phyloP scores from a whole-genome alignment of 2,888 invertebrate genomes.

The Eristalinus sepulchralis region DNA sequence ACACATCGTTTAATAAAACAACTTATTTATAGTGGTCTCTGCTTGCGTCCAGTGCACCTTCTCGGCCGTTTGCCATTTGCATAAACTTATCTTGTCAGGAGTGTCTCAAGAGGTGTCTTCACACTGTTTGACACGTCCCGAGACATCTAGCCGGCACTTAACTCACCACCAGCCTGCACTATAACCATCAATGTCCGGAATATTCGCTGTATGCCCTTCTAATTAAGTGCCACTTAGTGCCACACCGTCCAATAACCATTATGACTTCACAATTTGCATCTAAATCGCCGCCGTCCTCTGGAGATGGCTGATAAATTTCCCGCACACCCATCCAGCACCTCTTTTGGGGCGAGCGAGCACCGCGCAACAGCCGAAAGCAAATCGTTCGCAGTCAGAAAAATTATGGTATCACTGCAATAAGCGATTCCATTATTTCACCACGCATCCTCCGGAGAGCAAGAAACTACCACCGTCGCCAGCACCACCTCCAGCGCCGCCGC shows the following conservation, averaged over 20 bases:
- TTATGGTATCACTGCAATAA: constrained; percentile 54
- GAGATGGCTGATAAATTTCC: constrained; percentile 38
- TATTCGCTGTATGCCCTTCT: neutral
- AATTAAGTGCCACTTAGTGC: constrained; percentile 65
- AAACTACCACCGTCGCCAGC: neutral
- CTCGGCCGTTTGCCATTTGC: neutral
- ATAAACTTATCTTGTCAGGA: neutral
- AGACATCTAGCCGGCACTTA: neutral
- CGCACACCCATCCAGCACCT: neutral
- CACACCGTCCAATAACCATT: constrained; percentile 61
- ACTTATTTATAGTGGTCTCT: neutral
- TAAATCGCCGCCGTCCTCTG: constrained; percentile 53
- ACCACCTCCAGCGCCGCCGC: neutral
- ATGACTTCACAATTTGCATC: constrained; percentile 57
- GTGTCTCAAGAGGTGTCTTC: neutral
- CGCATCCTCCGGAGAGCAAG: neutral
- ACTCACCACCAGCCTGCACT: neutral
- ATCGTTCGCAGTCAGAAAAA: constrained; percentile 25
- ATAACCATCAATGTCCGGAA: neutral
- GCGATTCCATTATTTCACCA: constrained; percentile 65
- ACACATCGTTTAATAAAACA: too few relatives aligned
- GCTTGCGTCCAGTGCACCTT: neutral
- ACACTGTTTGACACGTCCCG: neutral
- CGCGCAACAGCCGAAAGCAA: constrained; percentile 21
- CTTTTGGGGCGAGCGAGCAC: neutral